Conservation (phyloP, 2,113 vertebrate species). For the Cephalopterus ornatus region DNA sequence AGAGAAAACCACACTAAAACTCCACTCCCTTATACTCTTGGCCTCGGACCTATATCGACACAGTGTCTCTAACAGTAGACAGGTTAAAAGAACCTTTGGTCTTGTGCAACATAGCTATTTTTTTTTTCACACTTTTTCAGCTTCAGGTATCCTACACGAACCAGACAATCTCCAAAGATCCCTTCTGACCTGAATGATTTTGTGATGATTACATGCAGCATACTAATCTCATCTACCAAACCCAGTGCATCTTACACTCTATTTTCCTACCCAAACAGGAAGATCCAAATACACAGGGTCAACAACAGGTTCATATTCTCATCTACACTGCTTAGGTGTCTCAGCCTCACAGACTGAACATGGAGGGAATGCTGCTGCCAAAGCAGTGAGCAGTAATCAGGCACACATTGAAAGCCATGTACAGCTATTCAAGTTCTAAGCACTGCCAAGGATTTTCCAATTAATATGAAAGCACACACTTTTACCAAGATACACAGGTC, state of each 20-base stretch:
- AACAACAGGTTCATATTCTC: background rate
- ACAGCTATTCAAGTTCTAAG: background rate
- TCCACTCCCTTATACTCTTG: background rate
- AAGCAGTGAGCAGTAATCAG: background rate
- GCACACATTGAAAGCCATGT: background rate
- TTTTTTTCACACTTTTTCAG: background rate
- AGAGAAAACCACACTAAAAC: background rate
- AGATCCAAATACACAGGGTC: background rate
- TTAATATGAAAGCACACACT: background rate
- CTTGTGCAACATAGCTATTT: accelerated
- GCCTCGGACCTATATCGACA: background rate
- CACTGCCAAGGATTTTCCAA: background rate
- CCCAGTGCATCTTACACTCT: background rate
- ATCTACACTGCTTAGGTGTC: background rate
- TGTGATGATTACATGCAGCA: background rate
- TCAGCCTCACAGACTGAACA: background rate
- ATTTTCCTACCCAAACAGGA: background rate
- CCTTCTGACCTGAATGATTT: background rate
- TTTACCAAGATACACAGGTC: background rate
- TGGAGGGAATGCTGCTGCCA: background rate
- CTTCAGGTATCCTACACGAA: background rate
- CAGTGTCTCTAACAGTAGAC: background rate
- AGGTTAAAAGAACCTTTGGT: background rate
- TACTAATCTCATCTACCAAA: background rate
- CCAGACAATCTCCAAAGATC: background rate